Evolutionary conservation across 2,113 vertebrate species (phyloP).

Genomic region (Syrrhaptes paradoxus): DNA sequence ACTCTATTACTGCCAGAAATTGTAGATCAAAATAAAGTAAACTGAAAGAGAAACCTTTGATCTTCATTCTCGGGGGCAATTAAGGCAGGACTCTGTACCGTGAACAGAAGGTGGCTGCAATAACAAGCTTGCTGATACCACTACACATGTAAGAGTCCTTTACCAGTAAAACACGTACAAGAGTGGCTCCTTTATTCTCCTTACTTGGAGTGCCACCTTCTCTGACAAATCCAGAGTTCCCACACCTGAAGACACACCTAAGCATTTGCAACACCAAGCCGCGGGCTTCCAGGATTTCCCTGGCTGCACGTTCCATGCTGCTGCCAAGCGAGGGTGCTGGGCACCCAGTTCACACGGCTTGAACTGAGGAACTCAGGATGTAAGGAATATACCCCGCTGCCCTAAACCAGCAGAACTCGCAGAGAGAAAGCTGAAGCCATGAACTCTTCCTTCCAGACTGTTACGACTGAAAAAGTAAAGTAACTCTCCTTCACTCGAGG

Average conservation of each 20-base stretch:
- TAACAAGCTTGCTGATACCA: neutral
- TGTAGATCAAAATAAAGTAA: neutral
- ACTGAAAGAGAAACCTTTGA: neutral
- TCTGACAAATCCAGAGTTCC: neutral
- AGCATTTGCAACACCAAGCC: neutral
- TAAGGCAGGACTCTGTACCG: conserved; percentile 47
- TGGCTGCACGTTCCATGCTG: accelerated
- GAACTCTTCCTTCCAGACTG: neutral
- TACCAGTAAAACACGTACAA: accelerated
- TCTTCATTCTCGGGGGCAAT: neutral
- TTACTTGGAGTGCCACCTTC: neutral
- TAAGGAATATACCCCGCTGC: neutral
- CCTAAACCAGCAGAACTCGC: neutral
- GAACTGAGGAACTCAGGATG: neutral
- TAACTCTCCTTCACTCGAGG: neutral
- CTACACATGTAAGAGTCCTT: neutral
- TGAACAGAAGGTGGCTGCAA: neutral
- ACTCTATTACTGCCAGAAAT: neutral
- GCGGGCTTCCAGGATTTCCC: neutral
- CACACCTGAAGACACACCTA: neutral
- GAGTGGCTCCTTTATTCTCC: neutral
- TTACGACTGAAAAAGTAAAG: neutral
- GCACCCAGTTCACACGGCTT: accelerated
- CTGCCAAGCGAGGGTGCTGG: neutral
- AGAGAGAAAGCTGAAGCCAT: neutral